Base-by-base conservation (phyloP, 1,140 invertebrate species). In the Drosophila hydei region DNA sequence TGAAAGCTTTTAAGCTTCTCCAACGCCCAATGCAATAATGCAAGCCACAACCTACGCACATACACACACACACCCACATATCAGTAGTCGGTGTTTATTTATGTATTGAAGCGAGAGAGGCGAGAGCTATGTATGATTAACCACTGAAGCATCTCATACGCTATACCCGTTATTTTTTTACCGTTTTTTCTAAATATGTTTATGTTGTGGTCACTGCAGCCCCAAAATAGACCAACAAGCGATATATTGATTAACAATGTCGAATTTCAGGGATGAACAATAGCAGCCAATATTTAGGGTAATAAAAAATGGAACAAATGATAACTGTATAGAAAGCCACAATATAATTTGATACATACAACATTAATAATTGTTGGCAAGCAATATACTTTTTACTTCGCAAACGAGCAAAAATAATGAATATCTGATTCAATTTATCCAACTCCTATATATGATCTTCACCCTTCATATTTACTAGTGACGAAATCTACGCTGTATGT, bases 211-310 rank as follows among this genome's bases (percentile, higher is more conserved):
- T 58, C 61, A 72, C 30, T 42, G 43, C 58, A 27, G 16, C 30
- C 59, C 45, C 36, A 83, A 83, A 83, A 83, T 83, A 83, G 70
- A 64, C 60, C 33, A 19, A 40, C 4, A 64, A 5, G 42, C 36
- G 75, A 83, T 83, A 64, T 79, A 83, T 83, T 81, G 40, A 11
- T 47, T 25, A 21, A 25, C 52, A 23, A 43, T 3, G 9, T n/a
- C 21, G 38, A 55, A 11, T 30, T 19, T 38, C 52, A 61, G 75
- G 62, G 42, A 27, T 51, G 69, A 36, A 61, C 52, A 67, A 38
- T 50, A 16, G 33, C 36, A 56, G 18, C 18, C 48, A 18, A 5
- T 11, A 42, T n/a, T n/a, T n/a, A n/a, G n/a, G n/a, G n/a, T n/a
- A n/a, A n/a, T n/a, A n/a, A n/a, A n/a, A n/a, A n/a, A n/a, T n/a